Evolutionary conservation across 2,797 vertebrate genomes (phyloP).

Genomic region (Neoniphon sammara): DNA sequence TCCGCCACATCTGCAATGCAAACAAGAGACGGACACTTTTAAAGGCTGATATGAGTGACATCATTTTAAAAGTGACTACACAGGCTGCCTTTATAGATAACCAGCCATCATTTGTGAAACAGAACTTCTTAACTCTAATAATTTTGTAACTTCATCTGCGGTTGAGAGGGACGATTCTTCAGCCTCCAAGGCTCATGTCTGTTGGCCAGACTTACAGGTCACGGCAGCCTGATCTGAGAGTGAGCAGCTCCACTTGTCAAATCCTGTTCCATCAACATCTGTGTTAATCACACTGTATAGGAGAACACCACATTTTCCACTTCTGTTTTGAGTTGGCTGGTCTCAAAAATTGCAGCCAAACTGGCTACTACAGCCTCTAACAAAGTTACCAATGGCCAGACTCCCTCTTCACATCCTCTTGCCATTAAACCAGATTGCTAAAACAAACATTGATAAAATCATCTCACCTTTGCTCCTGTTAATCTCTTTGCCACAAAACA

Average conservation of each 20-base stretch:
- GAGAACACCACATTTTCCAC: too few species aligned
- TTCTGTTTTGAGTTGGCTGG: too few species aligned
- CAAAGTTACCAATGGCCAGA: slow-evolving; percentile 22
- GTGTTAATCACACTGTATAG: neutral
- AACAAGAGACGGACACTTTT: too few species aligned
- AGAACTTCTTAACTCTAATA: too few species aligned
- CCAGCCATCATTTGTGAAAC: neutral
- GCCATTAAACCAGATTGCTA: slow-evolving; percentile 12
- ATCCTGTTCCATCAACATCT: neutral
- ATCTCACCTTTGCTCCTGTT: slow-evolving; percentile 41
- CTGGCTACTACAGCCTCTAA: slow-evolving; percentile 2
- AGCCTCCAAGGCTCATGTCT: neutral
- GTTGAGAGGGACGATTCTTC: neutral
- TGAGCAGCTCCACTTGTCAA: neutral
- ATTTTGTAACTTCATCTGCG: neutral
- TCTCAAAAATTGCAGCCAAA: neutral
- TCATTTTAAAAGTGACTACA: neutral
- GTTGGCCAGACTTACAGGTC: neutral
- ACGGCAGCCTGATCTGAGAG: neutral
- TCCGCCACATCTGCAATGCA: too few species aligned
- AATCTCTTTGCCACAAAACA: neutral
- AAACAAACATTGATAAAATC: slow-evolving; percentile 54
- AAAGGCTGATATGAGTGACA: too few species aligned
- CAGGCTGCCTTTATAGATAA: neutral
- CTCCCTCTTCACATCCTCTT: slow-evolving; percentile 3